Conservation (phyloP, 2,888 invertebrate genomes). For the Spodoptera littoralis region DNA sequence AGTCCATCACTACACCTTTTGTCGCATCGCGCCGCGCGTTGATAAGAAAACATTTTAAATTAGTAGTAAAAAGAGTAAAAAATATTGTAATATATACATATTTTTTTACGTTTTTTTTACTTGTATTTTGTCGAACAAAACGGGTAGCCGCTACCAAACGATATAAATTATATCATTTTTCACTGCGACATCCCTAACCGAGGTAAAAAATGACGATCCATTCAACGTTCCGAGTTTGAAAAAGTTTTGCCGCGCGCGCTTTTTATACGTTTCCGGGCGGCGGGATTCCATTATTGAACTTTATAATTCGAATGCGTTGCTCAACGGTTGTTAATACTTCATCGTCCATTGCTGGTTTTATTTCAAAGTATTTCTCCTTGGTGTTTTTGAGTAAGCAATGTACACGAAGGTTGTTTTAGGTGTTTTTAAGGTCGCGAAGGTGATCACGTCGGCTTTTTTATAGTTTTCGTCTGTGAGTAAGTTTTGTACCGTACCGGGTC, state of each 20-base stretch:
- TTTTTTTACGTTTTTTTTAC: slow-evolving; percentile 82
- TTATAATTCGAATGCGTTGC: slow-evolving; percentile 59
- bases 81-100: slow-evolving; percentile 76
- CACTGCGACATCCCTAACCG: slow-evolving; percentile 87
- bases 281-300: slow-evolving; percentile 78
- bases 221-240: slow-evolving; percentile 84
- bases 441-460: slow-evolving; percentile 71
- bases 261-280: slow-evolving; percentile 86
- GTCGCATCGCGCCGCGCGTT: slow-evolving; percentile 85
- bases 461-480: slow-evolving; percentile 67
- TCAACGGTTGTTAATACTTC: slow-evolving; percentile 45
- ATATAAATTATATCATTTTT: slow-evolving; percentile 89
- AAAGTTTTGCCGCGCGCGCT: slow-evolving; percentile 86
- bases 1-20: slow-evolving; percentile 77
- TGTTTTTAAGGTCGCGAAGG: slow-evolving; percentile 43
- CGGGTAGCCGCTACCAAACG: slow-evolving; percentile 87
- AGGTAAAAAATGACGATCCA: slow-evolving; percentile 88
- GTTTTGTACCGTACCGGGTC: slow-evolving; percentile 53
- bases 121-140: slow-evolving; percentile 88
- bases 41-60: slow-evolving; percentile 89
- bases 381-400: slow-evolving; percentile 29
- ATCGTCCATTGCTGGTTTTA: slow-evolving; percentile 34
- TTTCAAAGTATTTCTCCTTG: background rate
- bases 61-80: slow-evolving; percentile 84
- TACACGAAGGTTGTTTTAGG: slow-evolving; percentile 28